Conservation (phyloP, 2,888 invertebrate genomes). For the Leucania comma region DNA sequence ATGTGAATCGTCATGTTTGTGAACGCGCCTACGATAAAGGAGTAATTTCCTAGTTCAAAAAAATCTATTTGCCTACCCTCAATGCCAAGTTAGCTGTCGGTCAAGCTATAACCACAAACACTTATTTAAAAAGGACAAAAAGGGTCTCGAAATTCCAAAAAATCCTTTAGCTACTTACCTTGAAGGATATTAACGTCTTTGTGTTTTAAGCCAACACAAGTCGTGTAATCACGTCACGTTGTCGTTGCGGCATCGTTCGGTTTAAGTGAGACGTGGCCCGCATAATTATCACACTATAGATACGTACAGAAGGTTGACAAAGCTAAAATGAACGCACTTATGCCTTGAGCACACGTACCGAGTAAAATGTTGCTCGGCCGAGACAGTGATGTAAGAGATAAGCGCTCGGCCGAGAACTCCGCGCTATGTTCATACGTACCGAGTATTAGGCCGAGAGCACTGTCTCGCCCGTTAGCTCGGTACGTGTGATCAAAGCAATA, state of each 20-base stretch:
- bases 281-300: conserved; percentile 62
- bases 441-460: too few relatives aligned
- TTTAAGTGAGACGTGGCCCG: conserved; percentile 70
- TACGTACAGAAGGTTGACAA: background rate
- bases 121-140: conserved; percentile 20
- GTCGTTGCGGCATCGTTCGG: conserved; percentile 61
- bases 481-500: too few relatives aligned
- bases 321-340: background rate
- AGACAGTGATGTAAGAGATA: too few relatives aligned
- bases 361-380: too few relatives aligned
- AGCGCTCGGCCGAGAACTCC: too few relatives aligned
- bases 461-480: too few relatives aligned
- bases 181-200: conserved; percentile 46
- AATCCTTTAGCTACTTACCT: conserved; percentile 36
- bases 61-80: background rate
- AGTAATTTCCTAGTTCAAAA: too few relatives aligned
- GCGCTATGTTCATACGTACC: too few relatives aligned
- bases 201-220: conserved; percentile 56
- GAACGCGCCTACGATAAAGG: too few relatives aligned
- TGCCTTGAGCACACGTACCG: too few relatives aligned
- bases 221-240: conserved; percentile 64
- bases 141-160: conserved; percentile 12
- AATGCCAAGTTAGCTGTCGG: background rate
- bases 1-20: too few relatives aligned
- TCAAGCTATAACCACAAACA: background rate